Evolutionary conservation across 1,140 invertebrate species (phyloP).

Genomic region (Notospermus geniculatus): DNA sequence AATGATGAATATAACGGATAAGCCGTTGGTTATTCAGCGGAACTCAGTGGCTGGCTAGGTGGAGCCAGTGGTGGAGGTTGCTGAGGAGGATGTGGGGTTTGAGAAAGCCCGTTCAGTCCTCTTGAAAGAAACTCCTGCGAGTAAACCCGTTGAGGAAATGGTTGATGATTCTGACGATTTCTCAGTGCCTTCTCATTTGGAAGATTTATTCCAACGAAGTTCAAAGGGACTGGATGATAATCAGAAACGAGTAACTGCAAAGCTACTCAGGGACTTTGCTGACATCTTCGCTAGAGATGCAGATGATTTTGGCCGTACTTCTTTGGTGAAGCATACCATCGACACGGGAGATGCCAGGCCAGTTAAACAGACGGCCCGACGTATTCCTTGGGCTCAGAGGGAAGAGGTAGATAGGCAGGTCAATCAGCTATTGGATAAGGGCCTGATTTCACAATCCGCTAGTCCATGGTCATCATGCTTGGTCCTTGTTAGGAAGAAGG

Average conservation of each 20-base stretch:
- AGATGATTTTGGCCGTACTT: slow-evolving; percentile 18
- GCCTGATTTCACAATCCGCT: slow-evolving; percentile 32
- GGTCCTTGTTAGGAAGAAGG: slow-evolving; percentile 37
- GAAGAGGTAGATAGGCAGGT: slow-evolving; percentile 15
- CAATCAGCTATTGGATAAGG: slow-evolving; percentile 15
- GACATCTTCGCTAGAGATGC: slow-evolving; percentile 14
- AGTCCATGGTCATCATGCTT: slow-evolving; percentile 39
- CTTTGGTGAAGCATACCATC: slow-evolving; percentile 17
- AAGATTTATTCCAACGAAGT: background rate
- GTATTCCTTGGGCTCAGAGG: slow-evolving; percentile 13
- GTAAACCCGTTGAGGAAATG: background rate
- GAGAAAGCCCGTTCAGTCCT: too few species aligned
- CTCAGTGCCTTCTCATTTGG: too few species aligned
- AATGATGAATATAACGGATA: too few species aligned
- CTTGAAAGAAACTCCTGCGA: too few species aligned
- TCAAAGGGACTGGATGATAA: background rate
- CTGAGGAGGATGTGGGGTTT: too few species aligned
- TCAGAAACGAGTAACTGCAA: slow-evolving; percentile 6
- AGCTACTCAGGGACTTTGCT: slow-evolving; percentile 11
- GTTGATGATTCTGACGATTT: background rate
- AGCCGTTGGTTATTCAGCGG: too few species aligned
- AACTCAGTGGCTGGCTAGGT: too few species aligned
- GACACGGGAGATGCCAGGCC: slow-evolving; percentile 18
- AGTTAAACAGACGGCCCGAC: slow-evolving; percentile 16
- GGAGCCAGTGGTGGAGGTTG: too few species aligned